phyloP scores from a whole-genome alignment of 2,113 vertebrate species.

The Pachyramphus minor region DNA sequence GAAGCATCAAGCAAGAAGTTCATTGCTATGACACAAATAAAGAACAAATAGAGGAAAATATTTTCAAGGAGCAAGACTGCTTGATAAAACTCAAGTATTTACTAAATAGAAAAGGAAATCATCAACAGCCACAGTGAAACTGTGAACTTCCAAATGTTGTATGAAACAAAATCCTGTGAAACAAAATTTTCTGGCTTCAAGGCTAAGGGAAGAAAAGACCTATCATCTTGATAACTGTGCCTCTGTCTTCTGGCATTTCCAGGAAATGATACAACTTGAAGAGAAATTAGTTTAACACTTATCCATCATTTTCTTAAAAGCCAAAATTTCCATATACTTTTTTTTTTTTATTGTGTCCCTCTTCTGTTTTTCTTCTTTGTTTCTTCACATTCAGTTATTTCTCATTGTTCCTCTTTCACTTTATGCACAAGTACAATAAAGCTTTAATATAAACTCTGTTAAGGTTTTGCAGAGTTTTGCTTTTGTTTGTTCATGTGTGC shows the following conservation, averaged over 20 bases:
- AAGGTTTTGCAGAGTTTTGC: rapidly evolving
- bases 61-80: not conserved
- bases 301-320: conserved; percentile 7
- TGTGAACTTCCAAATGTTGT: not conserved
- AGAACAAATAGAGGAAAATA: not conserved
- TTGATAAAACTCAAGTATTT: not conserved
- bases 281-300: not conserved
- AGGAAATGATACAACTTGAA: not conserved
- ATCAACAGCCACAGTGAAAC: not conserved
- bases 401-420: not conserved
- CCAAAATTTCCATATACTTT: not conserved
- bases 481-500: not conserved
- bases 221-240: not conserved
- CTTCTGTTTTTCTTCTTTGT: not conserved
- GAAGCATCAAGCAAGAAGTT: not conserved
- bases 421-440: not conserved
- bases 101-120: not conserved
- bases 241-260: not conserved
- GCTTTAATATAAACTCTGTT: not conserved
- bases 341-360: not conserved
- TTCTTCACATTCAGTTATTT: not conserved
- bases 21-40: not conserved
- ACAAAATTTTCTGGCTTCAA: not conserved
- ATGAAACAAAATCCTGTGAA: not conserved
- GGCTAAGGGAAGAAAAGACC: not conserved